Evolutionary conservation across 2,888 invertebrate genomes (phyloP), one percentile per base, ranked within the genome.

Genomic region (Muschampia plurimacula): DNA sequence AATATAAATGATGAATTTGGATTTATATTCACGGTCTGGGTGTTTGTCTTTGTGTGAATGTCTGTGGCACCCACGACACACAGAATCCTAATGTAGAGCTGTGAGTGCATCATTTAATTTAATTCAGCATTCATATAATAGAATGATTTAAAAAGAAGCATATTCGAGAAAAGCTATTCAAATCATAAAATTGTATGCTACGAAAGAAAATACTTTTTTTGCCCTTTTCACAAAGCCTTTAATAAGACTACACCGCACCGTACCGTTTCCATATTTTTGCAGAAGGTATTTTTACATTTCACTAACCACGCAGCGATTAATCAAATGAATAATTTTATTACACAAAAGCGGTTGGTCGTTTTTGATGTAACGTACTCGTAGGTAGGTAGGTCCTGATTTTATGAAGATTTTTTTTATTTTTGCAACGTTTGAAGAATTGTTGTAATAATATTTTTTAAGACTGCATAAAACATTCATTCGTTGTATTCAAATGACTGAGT

Each of bases 241-340:
- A 39, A 57, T 10, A 62, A 39, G 39, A n/a, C 41, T 39, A 62
- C 44, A 22, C 22, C 22, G 22, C 22, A 44, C 22, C 41, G 63
- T 44, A 44, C 63, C 44, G 41, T 67, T 55, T 67, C 49, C 59
- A 66, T 59, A 39, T 49, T 71, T 69, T 70, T 59, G 8, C 46
- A 46, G 39, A 71, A 71, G 57, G 32, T 63, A 22, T 69, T 66
- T 71, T 71, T 71, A 66, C 71, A 60, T 66, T 66, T 71, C 71
- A 71, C 66, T 66, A 49, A 71, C 39, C 71, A 60, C 59, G 60
- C 39, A 60, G 49, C 66, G 59, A 71, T 66, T 71, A 66, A 71
- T 71, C 71, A 66, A 71, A 71, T 66, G 71, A 71, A 66, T 66
- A 60, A 71, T 66, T 28, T 66, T 71, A 46, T n/a, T 66, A 71